Base-by-base conservation (phyloP, 2,888 invertebrate species). In the Drosophila barbarae region DNA sequence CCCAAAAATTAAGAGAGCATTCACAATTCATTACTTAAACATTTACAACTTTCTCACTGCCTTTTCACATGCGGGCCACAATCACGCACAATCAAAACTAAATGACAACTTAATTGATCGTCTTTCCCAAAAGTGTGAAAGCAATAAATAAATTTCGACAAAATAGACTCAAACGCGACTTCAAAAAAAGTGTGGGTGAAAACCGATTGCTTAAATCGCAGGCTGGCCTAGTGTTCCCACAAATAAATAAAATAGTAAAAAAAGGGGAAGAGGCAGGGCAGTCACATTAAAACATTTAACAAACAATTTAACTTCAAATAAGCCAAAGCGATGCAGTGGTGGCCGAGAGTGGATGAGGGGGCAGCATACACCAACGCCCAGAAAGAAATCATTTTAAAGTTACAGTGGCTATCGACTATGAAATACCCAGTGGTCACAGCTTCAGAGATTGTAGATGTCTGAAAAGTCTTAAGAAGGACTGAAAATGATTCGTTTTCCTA, bases 71-170 rank as follows among this genome's bases (percentile, higher is more conserved):
- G 78, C 76, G 78, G 77, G 77, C 61, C 46, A 39, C 53, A 64
- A 68, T 53, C 63, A 54, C 53, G 53, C 49, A 70, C 71, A 56
- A 41, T 63, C 76, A 82, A 84, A 80, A 74, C 68, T 69, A 76
- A 75, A 70, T 83, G 81, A 85, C 81, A 81, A 68, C 63, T 80
- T 80, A 83, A 81, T 81, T 85, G 85, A 83, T 77, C 49, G 69
- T 56, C 56, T 60, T 38, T n/a, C 39, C 52, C 68, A 39, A 44
- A 44, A 44, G 50, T 71, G 78, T 72, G 67, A 72, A 82, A 76
- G 70, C 72, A 47, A 79, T 84, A 74, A 82, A 84, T 78, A 68
- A 70, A 56, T 23, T 36, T 52, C 53, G 36, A 63, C 42, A 49
- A 50, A 69, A 50, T 46, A 61, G 39, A 42, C 42, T 68, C 36